phyloP scores from a whole-genome alignment of 1,140 invertebrate genomes.

The Hylaeus volcanicus region DNA sequence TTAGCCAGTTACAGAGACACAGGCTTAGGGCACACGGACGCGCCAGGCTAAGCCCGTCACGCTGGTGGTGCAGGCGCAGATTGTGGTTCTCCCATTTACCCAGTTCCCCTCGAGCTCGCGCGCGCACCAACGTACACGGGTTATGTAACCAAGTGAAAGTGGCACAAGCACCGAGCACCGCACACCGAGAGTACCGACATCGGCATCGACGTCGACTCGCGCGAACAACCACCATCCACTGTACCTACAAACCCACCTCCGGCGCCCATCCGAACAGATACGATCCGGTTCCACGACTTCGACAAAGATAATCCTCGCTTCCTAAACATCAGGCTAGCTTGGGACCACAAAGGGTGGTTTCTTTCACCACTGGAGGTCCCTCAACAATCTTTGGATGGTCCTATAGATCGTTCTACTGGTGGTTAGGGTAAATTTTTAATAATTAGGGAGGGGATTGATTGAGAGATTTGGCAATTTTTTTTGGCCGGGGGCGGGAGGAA shows the following conservation, averaged over 20 bases:
- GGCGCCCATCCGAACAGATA: constrained; percentile 54
- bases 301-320: constrained; percentile 26
- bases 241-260: constrained; percentile 48
- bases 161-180: constrained; percentile 75
- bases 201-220: constrained; percentile 50
- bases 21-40: constrained; percentile 52
- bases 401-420: too few relatives aligned
- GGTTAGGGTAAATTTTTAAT: too few relatives aligned
- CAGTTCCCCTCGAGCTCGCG: constrained; percentile 74
- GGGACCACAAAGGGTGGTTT: too few relatives aligned
- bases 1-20: constrained; percentile 40
- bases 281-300: constrained; percentile 47
- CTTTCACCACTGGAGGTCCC: too few relatives aligned
- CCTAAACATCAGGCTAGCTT: background rate
- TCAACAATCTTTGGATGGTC: too few relatives aligned
- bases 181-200: constrained; percentile 60
- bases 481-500: too few relatives aligned
- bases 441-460: too few relatives aligned
- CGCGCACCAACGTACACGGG: constrained; percentile 64
- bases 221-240: constrained; percentile 59
- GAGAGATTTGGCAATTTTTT: too few relatives aligned
- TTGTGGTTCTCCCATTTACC: constrained; percentile 80
- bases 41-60: constrained; percentile 53
- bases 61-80: constrained; percentile 71
- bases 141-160: constrained; percentile 81